These are phyloP conservation scores for Esox masquinongy DNA, from an alignment of 2,797 vertebrate species.

Conservation along the genomic window DNA sequence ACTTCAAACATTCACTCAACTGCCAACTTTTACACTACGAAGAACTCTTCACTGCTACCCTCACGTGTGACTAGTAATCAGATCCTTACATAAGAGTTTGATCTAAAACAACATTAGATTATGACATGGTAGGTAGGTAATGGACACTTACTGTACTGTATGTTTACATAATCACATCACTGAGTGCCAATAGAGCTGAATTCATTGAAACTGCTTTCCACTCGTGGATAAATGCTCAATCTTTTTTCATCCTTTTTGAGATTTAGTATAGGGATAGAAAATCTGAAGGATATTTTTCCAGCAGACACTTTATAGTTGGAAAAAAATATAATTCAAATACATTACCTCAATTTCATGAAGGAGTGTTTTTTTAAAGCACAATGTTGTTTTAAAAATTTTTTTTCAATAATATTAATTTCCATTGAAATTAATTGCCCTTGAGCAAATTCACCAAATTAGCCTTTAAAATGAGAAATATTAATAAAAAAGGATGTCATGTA, in stretches of 20 bases:
- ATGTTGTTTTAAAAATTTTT: too few relatives aligned
- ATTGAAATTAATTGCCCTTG: too few relatives aligned
- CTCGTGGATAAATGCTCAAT: constrained; percentile 7
- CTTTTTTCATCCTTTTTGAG: not conserved
- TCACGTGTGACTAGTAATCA: not conserved
- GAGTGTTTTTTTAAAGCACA: too few relatives aligned
- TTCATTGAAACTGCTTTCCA: constrained; percentile 2
- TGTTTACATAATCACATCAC: constrained; percentile 24
- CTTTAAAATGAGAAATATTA: too few relatives aligned
- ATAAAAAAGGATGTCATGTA: too few relatives aligned
- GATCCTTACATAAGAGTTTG: not conserved
- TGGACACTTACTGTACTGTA: constrained; percentile 7
- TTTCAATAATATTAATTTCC: too few relatives aligned
- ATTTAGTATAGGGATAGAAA: not conserved
- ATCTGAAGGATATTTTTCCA: too few relatives aligned
- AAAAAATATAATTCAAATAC: too few relatives aligned
- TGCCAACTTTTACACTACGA: not conserved
- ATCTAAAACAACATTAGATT: not conserved
- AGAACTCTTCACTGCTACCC: not conserved
- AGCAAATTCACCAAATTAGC: too few relatives aligned
- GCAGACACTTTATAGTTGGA: too few relatives aligned
- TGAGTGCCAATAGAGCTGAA: constrained; percentile 18
- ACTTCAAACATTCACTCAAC: not conserved
- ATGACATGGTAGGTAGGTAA: not conserved
- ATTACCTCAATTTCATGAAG: too few relatives aligned